Evolutionary conservation across 2,113 vertebrate species (phyloP).

Genomic region (Vidua chalybeata): DNA sequence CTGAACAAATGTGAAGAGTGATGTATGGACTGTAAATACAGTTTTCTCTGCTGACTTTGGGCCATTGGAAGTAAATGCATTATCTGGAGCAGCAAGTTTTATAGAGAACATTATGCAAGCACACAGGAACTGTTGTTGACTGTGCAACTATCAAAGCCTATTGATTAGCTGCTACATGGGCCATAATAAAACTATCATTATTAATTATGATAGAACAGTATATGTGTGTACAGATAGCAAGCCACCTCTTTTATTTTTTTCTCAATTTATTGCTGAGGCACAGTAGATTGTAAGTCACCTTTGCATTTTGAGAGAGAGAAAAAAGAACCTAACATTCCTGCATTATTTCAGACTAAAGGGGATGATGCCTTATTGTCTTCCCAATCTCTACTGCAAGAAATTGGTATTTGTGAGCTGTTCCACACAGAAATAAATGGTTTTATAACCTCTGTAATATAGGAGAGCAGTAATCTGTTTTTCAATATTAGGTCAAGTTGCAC

Average conservation of each 20-base stretch:
- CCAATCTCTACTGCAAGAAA: slow-evolving; percentile 6
- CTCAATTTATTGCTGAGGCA: slow-evolving; percentile 39
- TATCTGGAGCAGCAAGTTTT: slow-evolving; percentile 51
- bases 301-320: not conserved
- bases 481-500: slow-evolving; percentile 37
- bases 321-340: not conserved
- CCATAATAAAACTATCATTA: slow-evolving; percentile 68
- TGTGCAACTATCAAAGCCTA: slow-evolving; percentile 62
- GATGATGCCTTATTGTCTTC: slow-evolving; percentile 11
- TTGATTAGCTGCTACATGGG: slow-evolving; percentile 70
- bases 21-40: slow-evolving; percentile 62
- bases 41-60: slow-evolving; percentile 55
- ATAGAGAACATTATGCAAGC: slow-evolving; percentile 41
- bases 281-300: slow-evolving; percentile 32
- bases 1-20: slow-evolving; percentile 64
- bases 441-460: slow-evolving; percentile 21
- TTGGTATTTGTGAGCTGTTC: slow-evolving; percentile 25
- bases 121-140: slow-evolving; percentile 45
- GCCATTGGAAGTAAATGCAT: slow-evolving; percentile 53
- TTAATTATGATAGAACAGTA: slow-evolving; percentile 61
- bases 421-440: slow-evolving; percentile 26
- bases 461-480: slow-evolving; percentile 52
- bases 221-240: not conserved
- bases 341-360: not conserved
- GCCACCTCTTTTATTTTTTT: not conserved